phyloP scores from a whole-genome alignment of 2,113 vertebrate genomes.

The Miniopterus natalensis region DNA sequence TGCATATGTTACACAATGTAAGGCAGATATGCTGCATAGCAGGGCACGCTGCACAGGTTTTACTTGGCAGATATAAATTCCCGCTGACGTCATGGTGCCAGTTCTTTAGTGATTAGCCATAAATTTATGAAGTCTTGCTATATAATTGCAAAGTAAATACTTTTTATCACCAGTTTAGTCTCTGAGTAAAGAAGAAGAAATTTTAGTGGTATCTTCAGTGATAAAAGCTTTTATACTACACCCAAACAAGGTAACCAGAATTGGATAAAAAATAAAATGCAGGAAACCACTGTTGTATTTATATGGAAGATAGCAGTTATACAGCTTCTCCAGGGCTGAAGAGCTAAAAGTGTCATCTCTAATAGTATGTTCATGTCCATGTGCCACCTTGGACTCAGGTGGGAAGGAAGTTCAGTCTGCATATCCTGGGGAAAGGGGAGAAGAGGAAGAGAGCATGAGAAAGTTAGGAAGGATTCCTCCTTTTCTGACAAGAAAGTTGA shows the following conservation, averaged over 20 bases:
- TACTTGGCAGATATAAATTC: background rate
- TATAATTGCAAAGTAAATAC: constrained; percentile 57
- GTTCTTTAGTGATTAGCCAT: background rate
- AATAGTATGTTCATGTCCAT: background rate
- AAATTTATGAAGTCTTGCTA: background rate
- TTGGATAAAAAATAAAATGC: background rate
- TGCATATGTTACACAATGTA: background rate
- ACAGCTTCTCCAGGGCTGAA: background rate
- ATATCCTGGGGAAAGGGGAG: background rate
- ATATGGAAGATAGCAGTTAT: background rate
- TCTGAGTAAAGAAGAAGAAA: constrained; percentile 59
- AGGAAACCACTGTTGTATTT: background rate
- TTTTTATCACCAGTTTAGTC: constrained; percentile 26
- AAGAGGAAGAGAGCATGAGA: background rate
- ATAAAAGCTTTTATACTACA: background rate
- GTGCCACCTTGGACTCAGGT: background rate
- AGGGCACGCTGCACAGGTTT: background rate
- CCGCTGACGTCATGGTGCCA: background rate
- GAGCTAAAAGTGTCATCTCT: background rate
- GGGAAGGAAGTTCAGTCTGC: background rate
- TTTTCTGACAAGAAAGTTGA: background rate
- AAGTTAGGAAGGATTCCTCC: background rate
- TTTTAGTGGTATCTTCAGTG: constrained; percentile 21
- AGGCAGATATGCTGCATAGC: background rate
- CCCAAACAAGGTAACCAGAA: constrained; percentile 9